Conservation (phyloP, 2,113 vertebrate genomes). For the Pungitius pungitius region DNA sequence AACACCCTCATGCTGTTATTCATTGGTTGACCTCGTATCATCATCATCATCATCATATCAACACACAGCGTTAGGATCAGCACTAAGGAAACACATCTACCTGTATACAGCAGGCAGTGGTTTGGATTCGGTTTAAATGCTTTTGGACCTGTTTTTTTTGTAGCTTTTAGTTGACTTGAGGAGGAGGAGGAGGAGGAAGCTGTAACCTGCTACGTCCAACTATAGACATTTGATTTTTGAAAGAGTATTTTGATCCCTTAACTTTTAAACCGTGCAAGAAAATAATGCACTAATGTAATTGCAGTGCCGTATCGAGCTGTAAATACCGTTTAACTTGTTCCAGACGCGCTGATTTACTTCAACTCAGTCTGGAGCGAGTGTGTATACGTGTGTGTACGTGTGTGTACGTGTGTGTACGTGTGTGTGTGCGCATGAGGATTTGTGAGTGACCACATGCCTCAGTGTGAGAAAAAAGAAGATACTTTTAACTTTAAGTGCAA, state of each 20-base stretch:
- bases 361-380: conserved; percentile 21
- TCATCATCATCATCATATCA: neutral
- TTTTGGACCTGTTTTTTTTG: conserved; percentile 39
- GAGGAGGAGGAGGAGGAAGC: conserved; percentile 1
- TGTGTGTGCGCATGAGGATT: conserved; percentile 2
- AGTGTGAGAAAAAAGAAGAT: conserved; percentile 19
- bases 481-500: conserved; percentile 48
- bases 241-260: conserved; percentile 38
- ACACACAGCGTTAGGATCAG: neutral
- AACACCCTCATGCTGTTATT: neutral
- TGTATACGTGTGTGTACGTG: conserved; percentile 6
- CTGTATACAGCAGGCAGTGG: conserved; percentile 14
- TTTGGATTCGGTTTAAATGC: conserved; percentile 49
- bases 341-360: neutral
- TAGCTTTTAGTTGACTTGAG: conserved; percentile 19
- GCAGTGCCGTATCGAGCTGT: conserved; percentile 7
- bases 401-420: conserved; percentile 9
- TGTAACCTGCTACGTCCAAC: conserved; percentile 33
- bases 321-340: conserved; percentile 18
- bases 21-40: neutral
- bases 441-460: conserved; percentile 22
- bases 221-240: conserved; percentile 40
- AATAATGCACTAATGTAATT: neutral
- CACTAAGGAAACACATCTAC: neutral
- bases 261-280: conserved; percentile 36